phyloP scores from a whole-genome alignment of 2,113 vertebrate genomes.

The Vicugna pacos region DNA sequence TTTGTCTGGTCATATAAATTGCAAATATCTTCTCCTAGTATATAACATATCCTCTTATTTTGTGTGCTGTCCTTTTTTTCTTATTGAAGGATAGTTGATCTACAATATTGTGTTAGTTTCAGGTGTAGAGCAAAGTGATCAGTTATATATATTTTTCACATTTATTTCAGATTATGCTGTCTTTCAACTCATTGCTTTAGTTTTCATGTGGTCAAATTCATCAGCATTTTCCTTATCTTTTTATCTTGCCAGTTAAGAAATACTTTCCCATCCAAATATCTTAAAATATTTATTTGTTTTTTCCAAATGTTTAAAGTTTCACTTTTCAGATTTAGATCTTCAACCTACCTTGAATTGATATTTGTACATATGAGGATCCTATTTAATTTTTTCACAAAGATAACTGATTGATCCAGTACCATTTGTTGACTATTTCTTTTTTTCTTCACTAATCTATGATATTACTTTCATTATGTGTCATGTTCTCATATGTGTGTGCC shows the following conservation, averaged over 20 bases:
- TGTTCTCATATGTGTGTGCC: not conserved
- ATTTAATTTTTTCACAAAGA: not conserved
- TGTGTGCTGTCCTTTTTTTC: not conserved
- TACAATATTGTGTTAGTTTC: no score
- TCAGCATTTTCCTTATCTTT: not conserved
- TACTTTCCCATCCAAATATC: not conserved
- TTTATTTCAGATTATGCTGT: not conserved
- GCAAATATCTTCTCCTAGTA: not conserved
- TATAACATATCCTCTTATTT: not conserved
- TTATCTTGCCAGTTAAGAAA: not conserved
- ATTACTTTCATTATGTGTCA: not conserved
- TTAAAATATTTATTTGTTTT: not conserved
- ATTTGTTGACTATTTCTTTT: not conserved
- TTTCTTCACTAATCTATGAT: not conserved
- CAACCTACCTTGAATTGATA: not conserved
- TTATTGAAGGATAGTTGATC: no score
- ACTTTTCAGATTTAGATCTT: not conserved
- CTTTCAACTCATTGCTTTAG: not conserved
- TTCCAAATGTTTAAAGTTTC: not conserved
- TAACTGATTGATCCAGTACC: not conserved
- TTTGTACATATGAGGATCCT: not conserved
- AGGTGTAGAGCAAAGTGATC: no score
- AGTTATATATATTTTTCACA: no score
- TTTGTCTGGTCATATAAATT: not conserved
- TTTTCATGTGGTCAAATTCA: not conserved